Conservation (phyloP, 2,797 vertebrate species). For the Lithobates pipiens region DNA sequence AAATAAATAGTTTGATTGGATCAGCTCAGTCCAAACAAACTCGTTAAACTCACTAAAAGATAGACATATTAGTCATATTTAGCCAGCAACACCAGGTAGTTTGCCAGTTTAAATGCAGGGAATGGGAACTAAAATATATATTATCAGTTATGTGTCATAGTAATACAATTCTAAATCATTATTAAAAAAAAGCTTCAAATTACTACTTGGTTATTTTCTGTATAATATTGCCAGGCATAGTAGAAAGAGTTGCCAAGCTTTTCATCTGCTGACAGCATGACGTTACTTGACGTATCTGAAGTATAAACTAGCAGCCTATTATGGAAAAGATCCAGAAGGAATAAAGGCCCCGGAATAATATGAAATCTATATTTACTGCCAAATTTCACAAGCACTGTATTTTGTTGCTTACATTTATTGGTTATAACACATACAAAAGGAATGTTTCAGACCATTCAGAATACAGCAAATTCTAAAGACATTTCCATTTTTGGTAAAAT, state of each 20-base stretch:
- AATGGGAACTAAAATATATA: neutral
- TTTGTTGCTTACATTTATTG: neutral
- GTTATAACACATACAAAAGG: neutral
- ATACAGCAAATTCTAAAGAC: neutral
- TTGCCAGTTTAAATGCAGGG: neutral
- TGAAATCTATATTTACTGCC: neutral
- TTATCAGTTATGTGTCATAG: neutral
- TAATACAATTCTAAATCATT: neutral
- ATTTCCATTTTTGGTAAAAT: neutral
- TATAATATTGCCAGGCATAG: neutral
- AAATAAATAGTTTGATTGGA: too few relatives aligned
- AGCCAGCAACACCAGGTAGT: too few relatives aligned
- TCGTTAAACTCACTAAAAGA: too few relatives aligned
- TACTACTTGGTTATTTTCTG: neutral
- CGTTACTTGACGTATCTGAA: neutral
- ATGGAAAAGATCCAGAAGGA: neutral
- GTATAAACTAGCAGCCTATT: neutral
- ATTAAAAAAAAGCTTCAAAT: neutral
- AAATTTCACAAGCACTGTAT: neutral
- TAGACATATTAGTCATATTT: too few relatives aligned
- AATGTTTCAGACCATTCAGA: neutral
- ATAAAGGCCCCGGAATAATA: neutral
- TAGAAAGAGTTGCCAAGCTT: neutral
- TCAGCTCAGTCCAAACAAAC: too few relatives aligned
- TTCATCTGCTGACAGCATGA: neutral